phyloP scores from a whole-genome alignment of 2,113 vertebrate genomes.

The Collichthys lucidus region DNA sequence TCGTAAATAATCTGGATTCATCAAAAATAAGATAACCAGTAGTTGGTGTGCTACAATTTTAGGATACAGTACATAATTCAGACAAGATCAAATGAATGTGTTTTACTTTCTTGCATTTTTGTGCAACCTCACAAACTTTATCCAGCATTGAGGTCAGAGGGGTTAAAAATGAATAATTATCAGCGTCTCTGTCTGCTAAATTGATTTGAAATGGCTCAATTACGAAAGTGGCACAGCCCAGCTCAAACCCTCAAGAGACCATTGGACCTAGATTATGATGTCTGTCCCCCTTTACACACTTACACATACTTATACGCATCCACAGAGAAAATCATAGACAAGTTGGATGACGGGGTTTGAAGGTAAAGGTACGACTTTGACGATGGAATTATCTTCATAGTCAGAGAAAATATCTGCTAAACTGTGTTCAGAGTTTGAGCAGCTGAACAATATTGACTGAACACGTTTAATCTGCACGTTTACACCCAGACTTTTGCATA shows the following conservation, averaged over 20 bases:
- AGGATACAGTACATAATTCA: neutral
- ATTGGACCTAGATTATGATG: constrained; percentile 57
- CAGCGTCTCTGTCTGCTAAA: constrained; percentile 47
- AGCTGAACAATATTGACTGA: neutral
- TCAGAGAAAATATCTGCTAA: neutral
- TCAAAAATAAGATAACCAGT: too few species aligned
- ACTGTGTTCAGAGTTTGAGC: neutral
- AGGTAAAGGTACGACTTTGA: neutral
- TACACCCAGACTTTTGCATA: neutral
- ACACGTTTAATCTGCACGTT: neutral
- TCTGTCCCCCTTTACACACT: constrained; percentile 50
- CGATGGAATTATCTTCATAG: neutral
- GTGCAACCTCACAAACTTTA: neutral
- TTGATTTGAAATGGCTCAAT: constrained; percentile 56
- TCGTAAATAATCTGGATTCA: too few species aligned
- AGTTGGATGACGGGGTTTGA: neutral
- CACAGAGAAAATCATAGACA: neutral
- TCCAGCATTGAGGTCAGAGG: constrained; percentile 19
- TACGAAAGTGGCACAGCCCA: constrained; percentile 66
- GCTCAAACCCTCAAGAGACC: constrained; percentile 43
- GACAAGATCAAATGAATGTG: neutral
- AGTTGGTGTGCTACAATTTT: neutral
- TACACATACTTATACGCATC: neutral
- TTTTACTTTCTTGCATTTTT: neutral
- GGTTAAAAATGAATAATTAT: constrained; percentile 56